Evolutionary conservation across 2,113 vertebrate species (phyloP).

Genomic region (Sterna hirundo): DNA sequence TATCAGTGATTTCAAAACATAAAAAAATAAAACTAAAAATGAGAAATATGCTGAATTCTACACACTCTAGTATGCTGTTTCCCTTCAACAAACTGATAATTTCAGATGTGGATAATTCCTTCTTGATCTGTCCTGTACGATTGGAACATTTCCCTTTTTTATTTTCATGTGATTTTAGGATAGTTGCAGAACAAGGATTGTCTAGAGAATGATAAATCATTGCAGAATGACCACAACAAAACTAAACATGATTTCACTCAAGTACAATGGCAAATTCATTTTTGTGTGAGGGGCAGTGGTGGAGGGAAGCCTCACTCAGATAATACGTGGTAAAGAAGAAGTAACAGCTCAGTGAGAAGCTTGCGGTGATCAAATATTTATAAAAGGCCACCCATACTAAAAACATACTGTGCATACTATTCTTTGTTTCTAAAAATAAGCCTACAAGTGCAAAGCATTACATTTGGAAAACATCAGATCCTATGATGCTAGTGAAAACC

Average conservation of each 20-base stretch:
- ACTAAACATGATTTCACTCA: not conserved
- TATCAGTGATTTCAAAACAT: not conserved
- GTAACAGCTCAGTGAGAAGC: not conserved
- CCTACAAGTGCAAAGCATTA: not conserved
- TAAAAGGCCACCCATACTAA: not conserved
- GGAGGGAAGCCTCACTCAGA: not conserved
- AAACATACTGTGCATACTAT: not conserved
- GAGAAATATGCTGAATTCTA: not conserved
- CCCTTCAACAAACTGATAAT: not conserved
- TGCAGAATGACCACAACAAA: not conserved
- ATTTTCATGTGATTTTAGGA: not conserved
- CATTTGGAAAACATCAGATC: not conserved
- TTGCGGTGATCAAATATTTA: not conserved
- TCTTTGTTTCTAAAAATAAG: not conserved
- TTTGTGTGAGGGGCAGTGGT: not conserved
- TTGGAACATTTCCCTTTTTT: not conserved
- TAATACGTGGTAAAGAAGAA: not conserved
- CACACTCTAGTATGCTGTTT: not conserved
- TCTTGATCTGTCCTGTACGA: not conserved
- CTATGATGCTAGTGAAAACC: not conserved
- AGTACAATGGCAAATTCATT: not conserved
- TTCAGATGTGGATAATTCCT: not conserved
- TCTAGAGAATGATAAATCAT: not conserved
- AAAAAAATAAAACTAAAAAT: not conserved
- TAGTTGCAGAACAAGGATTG: not conserved